Evolutionary conservation across 2,797 vertebrate species (phyloP).

Genomic region (Sciurus carolinensis): DNA sequence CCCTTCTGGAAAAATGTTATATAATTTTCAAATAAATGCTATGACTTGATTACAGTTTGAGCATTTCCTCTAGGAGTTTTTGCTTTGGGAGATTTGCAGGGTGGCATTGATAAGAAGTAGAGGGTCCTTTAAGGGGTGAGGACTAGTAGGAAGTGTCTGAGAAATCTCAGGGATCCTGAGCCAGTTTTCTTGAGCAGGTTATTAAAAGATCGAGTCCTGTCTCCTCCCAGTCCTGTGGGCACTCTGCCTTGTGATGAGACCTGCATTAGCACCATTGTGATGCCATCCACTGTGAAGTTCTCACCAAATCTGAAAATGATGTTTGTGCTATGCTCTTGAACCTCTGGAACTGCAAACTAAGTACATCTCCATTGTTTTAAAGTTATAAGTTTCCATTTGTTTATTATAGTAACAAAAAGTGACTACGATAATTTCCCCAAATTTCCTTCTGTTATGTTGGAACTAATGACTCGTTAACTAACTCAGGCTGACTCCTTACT

Average conservation of each 20-base stretch:
- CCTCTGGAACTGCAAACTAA: not conserved
- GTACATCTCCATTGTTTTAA: not conserved
- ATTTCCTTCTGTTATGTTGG: not conserved
- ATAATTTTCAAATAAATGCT: not conserved
- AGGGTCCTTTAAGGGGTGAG: not conserved
- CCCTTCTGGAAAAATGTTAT: not conserved
- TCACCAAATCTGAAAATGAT: not conserved
- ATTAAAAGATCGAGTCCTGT: not conserved
- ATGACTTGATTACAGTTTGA: not conserved
- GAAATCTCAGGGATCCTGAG: not conserved
- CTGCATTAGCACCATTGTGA: no score
- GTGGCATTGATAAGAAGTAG: no score
- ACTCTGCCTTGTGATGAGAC: not conserved
- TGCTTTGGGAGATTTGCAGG: not conserved
- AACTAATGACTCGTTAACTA: no score
- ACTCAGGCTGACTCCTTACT: no score
- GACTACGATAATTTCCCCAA: not conserved
- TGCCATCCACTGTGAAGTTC: no score
- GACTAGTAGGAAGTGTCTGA: not conserved
- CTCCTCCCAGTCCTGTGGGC: accelerated
- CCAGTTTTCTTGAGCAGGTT: not conserved
- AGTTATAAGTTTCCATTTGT: not conserved
- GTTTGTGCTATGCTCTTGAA: not conserved
- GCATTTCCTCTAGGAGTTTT: no score
- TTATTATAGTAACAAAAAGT: not conserved